Evolutionary conservation across 2,797 vertebrate genomes (phyloP).

Genomic region (Heterohyrax brucei): DNA sequence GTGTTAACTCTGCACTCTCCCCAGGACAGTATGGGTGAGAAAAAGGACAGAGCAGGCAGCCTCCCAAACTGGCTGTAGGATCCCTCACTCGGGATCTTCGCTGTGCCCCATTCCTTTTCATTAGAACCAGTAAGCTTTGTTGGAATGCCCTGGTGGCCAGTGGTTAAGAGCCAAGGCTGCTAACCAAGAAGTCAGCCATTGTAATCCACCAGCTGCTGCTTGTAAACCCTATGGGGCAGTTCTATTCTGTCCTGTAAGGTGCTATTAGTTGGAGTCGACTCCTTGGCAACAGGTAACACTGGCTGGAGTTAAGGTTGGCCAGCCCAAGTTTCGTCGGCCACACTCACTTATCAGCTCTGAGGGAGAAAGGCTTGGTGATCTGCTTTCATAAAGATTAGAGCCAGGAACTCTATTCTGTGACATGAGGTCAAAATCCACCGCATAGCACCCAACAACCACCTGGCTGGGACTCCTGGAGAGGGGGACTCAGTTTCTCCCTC

Average conservation of each 20-base stretch:
- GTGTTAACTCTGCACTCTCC: background rate
- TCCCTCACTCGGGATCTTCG: background rate
- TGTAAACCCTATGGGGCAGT: too few relatives aligned
- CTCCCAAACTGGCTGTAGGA: background rate
- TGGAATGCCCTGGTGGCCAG: too few relatives aligned
- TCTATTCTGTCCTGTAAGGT: too few relatives aligned
- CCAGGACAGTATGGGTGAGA: rapidly evolving
- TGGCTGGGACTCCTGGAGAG: background rate
- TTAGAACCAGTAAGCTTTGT: background rate
- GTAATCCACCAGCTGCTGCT: too few relatives aligned
- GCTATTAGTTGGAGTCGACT: too few relatives aligned
- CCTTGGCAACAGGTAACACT: too few relatives aligned
- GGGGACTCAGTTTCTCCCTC: background rate
- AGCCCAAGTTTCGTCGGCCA: background rate
- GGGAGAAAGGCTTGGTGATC: background rate
- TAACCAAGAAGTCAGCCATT: too few relatives aligned
- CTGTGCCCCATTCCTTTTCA: background rate
- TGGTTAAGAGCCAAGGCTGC: too few relatives aligned
- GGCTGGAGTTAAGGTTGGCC: too few relatives aligned
- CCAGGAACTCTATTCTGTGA: background rate
- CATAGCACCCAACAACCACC: background rate
- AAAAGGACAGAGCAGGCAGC: background rate
- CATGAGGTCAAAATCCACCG: background rate
- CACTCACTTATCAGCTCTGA: background rate
- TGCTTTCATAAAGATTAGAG: background rate